Evolutionary conservation across 2,888 invertebrate genomes (phyloP), one percentile per base, ranked within the genome.

Genomic region (Operophtera brumata): DNA sequence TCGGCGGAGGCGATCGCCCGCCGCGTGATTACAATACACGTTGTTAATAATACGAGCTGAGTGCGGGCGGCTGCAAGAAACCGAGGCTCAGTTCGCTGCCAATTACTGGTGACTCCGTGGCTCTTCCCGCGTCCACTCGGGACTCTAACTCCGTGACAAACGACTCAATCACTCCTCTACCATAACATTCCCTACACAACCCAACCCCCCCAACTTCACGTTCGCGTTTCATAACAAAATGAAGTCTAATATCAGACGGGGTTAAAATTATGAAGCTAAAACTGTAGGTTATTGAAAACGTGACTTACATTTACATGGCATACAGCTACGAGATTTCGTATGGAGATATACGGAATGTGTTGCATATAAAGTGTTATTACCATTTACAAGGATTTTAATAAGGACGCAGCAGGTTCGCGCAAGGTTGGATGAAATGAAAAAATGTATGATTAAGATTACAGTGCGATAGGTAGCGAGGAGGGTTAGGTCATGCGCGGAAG

Each of bases 21-120:
- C 89, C 88, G 88, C 89, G 86, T 88, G 86, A 89, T 89, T 89
- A 89, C 90, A 90, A 90, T 89, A 90, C 89, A 90, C 84, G 83
- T 86, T 85, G 89, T 88, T 90, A 89, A 89, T 90, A 90, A 87
- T 88, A 85, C 80, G 80, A 81, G 80, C 72, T 67, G 75, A 78
- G 77, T 77, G 80, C 78, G 77, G 73, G 67, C 66, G 64, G 68
- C 66, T 66, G 69, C 66, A 65, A 71, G 61, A 62, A 62, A 68
- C 69, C 51, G 48, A 56, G 50, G 50, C 50, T 71, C 73, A 68
- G 67, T 71, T 72, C 66, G 70, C 73, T 72, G 75, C 71, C 72
- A 78, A 73, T 74, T 77, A 73, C 71, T 71, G 57, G 62, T 54
- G 57, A 57, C 56, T 52, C 46, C 46, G 47, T 36, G 44, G 20